Percentiles rank a stretch among this genome's conserved stretches.
These are phyloP conservation scores for Aphaenogaster ashmeadi DNA, from an alignment of 1,140 invertebrate species.

Conservation along the genomic window DNA sequence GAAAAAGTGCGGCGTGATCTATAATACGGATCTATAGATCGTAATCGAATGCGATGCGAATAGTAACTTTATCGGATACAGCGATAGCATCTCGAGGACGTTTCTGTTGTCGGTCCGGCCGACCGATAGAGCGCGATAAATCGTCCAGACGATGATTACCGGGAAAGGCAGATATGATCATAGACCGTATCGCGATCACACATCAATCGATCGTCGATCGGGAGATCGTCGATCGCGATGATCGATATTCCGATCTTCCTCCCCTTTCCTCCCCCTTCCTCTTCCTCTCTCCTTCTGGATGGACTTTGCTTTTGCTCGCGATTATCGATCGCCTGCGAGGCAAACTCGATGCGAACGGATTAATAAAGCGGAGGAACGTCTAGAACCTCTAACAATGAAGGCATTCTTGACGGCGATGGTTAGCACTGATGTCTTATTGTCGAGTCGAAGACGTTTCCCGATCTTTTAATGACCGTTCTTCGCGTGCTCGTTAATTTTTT, in stretches of 20 bases:
- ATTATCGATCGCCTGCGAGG: constrained; percentile 58
- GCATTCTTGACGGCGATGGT: neutral
- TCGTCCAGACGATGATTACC: constrained; percentile 70
- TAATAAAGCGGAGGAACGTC: constrained; percentile 18
- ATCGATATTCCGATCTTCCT: constrained; percentile 1
- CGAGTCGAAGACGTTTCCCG: neutral
- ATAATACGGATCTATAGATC: constrained; percentile 37
- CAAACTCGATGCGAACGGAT: constrained; percentile 8
- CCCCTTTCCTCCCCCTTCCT: neutral
- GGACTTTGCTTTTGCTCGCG: constrained; percentile 19
- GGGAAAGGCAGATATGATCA: neutral
- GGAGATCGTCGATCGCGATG: constrained; percentile 14
- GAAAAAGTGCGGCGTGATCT: neutral
- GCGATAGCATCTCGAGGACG: constrained; percentile 50
- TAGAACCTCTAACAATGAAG: neutral
- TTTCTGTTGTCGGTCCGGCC: constrained; percentile 62
- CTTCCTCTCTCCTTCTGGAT: neutral
- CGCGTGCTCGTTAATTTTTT: neutral
- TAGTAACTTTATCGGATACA: constrained; percentile 13
- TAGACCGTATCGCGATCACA: constrained; percentile 66
- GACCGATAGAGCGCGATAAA: constrained; percentile 69
- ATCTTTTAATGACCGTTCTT: neutral
- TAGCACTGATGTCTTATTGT: neutral
- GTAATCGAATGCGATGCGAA: constrained; percentile 23
- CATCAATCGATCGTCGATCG: constrained; percentile 64